Evolutionary conservation across 2,113 vertebrate species (phyloP).

Genomic region (Melanerpes aurifrons): DNA sequence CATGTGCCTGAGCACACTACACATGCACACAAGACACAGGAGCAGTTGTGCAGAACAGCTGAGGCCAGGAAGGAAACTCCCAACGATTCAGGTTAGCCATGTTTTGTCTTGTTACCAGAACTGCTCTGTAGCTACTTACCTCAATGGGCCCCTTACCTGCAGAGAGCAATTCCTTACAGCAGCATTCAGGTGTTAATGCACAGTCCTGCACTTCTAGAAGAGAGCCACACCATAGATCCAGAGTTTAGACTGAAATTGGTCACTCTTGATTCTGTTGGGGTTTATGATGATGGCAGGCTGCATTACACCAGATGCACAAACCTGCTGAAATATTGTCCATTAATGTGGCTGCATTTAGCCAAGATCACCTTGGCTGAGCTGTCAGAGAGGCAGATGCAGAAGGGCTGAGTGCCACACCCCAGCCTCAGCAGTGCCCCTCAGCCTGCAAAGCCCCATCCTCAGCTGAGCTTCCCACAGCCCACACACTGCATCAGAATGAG

Average conservation of each 20-base stretch:
- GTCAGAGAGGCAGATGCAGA: neutral
- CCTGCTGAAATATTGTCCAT: neutral
- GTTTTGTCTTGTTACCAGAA: neutral
- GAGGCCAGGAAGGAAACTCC: neutral
- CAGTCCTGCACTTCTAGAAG: neutral
- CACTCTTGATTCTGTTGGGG: neutral
- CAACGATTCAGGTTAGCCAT: neutral
- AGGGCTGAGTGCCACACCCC: neutral
- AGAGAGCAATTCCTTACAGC: neutral
- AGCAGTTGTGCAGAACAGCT: neutral
- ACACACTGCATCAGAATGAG: accelerated
- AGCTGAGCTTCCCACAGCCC: neutral
- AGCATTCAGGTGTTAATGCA: neutral
- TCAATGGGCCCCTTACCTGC: neutral
- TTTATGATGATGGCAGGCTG: neutral
- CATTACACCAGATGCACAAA: neutral
- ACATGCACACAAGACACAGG: neutral
- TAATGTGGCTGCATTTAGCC: neutral
- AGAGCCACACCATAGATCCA: neutral
- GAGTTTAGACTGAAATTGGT: neutral
- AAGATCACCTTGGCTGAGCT: neutral
- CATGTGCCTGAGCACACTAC: neutral
- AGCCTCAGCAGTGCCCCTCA: neutral
- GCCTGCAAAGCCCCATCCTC: accelerated
- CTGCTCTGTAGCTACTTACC: neutral